Evolutionary conservation across 1,140 invertebrate species (phyloP), one percentile per base, ranked within the genome.

Genomic region (Gonatopus flavifemur): DNA sequence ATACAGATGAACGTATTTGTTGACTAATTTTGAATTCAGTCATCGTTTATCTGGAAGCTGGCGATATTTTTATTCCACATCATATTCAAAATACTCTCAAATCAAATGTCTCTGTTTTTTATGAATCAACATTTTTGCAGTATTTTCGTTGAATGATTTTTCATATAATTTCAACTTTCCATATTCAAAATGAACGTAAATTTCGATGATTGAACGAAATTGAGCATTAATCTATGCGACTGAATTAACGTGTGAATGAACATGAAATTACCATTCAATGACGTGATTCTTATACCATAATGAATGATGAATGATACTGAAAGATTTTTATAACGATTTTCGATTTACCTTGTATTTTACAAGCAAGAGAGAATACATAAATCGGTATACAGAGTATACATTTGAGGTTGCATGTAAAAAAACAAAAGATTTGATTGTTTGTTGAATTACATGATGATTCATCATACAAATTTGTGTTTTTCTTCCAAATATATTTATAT

Each of bases 231-330:
- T 72, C 56, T 59, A 75, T 69, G 54, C 61, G 32, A 20, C 12
- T 38, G 28, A 40, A 55, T 62, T 55, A 47, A 49, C 50, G 40
- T 51, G 38, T 52, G 41, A 57, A 51, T 31, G 20, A 45, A 42
- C n/a, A n/a, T n/a, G n/a, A 55, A 59, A 73, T 74, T 69, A 67
- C 49, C 62, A 70, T 73, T 66, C 60, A 73, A 71, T 74, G 67
- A 65, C 55, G 52, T 56, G 57, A 51, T 25, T 43, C 61, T 51
- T 10, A 38, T 42, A n/a, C n/a, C n/a, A n/a, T n/a, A n/a, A n/a
- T n/a, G n/a, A n/a, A n/a, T n/a, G n/a, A n/a, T n/a, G n/a, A n/a
- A n/a, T n/a, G n/a, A n/a, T n/a, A n/a, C n/a, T n/a, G n/a, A n/a
- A n/a, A n/a, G n/a, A n/a, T n/a, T n/a, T n/a, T n/a, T n/a, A n/a